Percentiles rank a stretch among this genome's conserved stretches.
Evolutionary conservation across 1,140 invertebrate species (phyloP).

Genomic region (Eurosta solidaginis): DNA sequence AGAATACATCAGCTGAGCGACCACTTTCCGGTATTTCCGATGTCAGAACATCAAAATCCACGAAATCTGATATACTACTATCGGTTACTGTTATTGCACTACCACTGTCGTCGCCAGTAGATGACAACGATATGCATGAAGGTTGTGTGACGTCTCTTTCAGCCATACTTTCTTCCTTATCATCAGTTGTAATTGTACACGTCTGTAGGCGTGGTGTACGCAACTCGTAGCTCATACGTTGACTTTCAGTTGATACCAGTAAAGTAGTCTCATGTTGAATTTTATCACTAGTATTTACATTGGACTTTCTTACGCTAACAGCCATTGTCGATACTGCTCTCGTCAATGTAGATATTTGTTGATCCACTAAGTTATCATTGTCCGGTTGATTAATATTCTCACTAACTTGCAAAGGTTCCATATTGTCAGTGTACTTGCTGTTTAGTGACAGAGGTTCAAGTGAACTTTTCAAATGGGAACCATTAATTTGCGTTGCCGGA

Average conservation of each 20-base stretch:
- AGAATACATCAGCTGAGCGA: not conserved
- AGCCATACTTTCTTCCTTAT: not conserved
- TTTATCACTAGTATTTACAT: not conserved
- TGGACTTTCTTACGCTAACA: not conserved
- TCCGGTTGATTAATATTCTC: conserved; percentile 30
- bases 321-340: not conserved
- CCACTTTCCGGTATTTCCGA: conserved; percentile 30
- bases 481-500: not conserved
- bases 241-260: conserved; percentile 42
- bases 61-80: not conserved
- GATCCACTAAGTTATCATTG: not conserved
- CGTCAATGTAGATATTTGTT: not conserved
- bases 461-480: not conserved
- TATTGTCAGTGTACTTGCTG: conserved; percentile 31
- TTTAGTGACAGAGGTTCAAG: not conserved
- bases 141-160: not conserved
- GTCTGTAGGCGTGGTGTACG: not conserved
- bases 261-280: conserved; percentile 38
- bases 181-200: not conserved
- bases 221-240: conserved; percentile 9
- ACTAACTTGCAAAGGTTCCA: conserved; percentile 50
- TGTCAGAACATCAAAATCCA: not conserved
- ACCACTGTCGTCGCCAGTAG: conserved; percentile 38
- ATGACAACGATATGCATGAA: conserved; percentile 49
- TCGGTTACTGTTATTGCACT: not conserved